phyloP scores from a whole-genome alignment of 23 tunicate species.

The Clavelina lepadiformis region DNA sequence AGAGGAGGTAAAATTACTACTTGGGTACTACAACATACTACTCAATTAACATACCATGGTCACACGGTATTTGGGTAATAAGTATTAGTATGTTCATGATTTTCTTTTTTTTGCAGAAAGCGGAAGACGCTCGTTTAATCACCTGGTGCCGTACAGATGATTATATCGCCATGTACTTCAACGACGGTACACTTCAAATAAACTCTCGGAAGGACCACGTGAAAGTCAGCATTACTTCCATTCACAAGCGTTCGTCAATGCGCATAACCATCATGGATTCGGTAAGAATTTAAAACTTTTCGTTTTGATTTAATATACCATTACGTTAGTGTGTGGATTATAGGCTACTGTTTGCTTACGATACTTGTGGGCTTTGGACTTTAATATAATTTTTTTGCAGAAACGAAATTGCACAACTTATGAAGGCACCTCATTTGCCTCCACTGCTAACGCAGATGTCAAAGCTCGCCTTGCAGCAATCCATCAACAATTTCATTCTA shows the following conservation, averaged over 20 bases:
- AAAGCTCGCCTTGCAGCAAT: conserved; percentile 8
- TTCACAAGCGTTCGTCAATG: conserved; percentile 62
- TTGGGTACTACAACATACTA: no score
- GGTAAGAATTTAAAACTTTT: conserved; percentile 30
- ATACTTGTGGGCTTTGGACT: background rate
- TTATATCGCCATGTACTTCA: conserved; percentile 71
- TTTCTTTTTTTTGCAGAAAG: conserved; percentile 18
- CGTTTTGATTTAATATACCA: background rate
- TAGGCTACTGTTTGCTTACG: background rate
- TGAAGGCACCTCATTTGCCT: conserved; percentile 10
- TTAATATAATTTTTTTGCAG: conserved; percentile 11
- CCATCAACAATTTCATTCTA: conserved; percentile 53
- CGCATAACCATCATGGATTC: conserved; percentile 36
- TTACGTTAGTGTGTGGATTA: background rate
- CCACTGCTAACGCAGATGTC: conserved; percentile 8
- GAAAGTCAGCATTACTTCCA: conserved; percentile 55
- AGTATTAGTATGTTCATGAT: no score
- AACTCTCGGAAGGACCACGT: conserved; percentile 70
- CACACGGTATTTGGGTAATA: background rate
- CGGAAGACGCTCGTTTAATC: conserved; percentile 39
- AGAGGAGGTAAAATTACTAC: conserved; percentile 12
- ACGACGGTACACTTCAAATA: conserved; percentile 76
- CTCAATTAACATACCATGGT: no score
- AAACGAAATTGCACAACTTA: conserved; percentile 9
- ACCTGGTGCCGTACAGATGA: conserved; percentile 71